Conservation (phyloP, 2,113 vertebrate genomes). For the Scomber colias region DNA sequence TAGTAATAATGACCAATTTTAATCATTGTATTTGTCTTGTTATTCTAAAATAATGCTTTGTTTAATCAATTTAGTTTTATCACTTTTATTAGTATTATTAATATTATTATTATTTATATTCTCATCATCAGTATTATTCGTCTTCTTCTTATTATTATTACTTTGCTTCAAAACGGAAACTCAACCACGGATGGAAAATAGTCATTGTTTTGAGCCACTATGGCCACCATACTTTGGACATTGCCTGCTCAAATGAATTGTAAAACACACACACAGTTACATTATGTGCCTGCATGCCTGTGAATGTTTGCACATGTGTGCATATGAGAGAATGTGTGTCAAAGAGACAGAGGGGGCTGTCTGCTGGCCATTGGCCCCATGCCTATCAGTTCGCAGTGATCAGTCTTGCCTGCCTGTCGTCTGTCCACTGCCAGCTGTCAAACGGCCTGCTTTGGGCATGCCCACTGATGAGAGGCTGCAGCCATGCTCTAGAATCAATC, state of each 20-base stretch:
- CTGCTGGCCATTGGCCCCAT: conserved; percentile 69
- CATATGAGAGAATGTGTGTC: conserved; percentile 27
- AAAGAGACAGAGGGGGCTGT: conserved; percentile 66
- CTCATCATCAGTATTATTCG: too few species aligned
- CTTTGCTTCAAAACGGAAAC: not conserved
- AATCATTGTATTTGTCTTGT: not conserved
- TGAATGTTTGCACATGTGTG: conserved; percentile 13
- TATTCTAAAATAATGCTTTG: too few species aligned
- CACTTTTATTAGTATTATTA: too few species aligned
- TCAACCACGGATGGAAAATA: not conserved
- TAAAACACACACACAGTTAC: conserved; percentile 4
- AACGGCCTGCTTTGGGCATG: conserved; percentile 75
- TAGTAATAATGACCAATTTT: not conserved
- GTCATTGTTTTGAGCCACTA: not conserved
- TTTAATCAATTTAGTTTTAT: too few species aligned
- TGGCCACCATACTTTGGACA: not conserved
- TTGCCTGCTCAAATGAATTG: conserved; percentile 1
- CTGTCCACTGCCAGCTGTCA: conserved; percentile 82
- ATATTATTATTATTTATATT: too few species aligned
- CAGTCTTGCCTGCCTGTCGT: conserved; percentile 77
- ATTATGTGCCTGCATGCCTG: not conserved
- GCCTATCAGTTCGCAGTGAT: conserved; percentile 82
- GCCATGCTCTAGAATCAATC: conserved; percentile 85
- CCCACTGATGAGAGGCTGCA: conserved; percentile 82
- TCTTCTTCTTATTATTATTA: too few species aligned